Evolutionary conservation across 2,797 vertebrate genomes (phyloP).

Genomic region (Gobionotothen gibberifrons): DNA sequence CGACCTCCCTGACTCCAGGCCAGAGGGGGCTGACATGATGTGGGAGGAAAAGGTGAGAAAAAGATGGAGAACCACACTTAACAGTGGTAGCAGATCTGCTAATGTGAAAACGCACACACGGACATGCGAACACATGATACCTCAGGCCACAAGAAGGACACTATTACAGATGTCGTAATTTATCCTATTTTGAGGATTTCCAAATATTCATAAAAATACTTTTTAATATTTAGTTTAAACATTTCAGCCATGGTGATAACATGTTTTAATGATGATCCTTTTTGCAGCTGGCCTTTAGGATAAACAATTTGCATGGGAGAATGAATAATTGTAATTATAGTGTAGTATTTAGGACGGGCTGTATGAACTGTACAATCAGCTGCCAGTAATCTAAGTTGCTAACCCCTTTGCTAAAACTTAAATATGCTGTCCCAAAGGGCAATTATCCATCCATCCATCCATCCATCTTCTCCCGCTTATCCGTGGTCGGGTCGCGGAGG

Average conservation of each 20-base stretch:
- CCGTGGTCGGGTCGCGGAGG: too few species aligned
- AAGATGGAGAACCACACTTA: constrained; percentile 73
- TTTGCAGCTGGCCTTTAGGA: constrained; percentile 1
- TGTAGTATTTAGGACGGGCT: constrained; percentile 11
- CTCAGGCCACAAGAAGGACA: constrained; percentile 53
- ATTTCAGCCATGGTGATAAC: constrained; percentile 17
- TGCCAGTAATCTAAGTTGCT: constrained; percentile 32
- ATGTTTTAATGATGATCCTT: constrained; percentile 9
- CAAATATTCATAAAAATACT: not conserved
- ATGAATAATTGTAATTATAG: constrained; percentile 42
- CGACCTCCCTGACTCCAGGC: constrained; percentile 48
- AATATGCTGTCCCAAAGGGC: constrained; percentile 46
- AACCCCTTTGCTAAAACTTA: constrained; percentile 43
- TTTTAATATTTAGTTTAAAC: not conserved
- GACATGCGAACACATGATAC: constrained; percentile 48
- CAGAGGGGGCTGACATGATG: constrained; percentile 42
- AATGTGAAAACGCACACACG: constrained; percentile 72
- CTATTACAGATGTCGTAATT: constrained; percentile 51
- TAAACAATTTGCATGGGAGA: constrained; percentile 23
- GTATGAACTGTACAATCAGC: constrained; percentile 36
- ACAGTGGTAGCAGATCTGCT: constrained; percentile 65
- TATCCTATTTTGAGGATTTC: constrained; percentile 42
- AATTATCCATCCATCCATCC: too few species aligned
- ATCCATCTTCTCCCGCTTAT: too few species aligned
- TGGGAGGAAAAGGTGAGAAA: constrained; percentile 71